phyloP scores from a whole-genome alignment of 2,888 invertebrate genomes.

The Yponomeuta sedellus region DNA sequence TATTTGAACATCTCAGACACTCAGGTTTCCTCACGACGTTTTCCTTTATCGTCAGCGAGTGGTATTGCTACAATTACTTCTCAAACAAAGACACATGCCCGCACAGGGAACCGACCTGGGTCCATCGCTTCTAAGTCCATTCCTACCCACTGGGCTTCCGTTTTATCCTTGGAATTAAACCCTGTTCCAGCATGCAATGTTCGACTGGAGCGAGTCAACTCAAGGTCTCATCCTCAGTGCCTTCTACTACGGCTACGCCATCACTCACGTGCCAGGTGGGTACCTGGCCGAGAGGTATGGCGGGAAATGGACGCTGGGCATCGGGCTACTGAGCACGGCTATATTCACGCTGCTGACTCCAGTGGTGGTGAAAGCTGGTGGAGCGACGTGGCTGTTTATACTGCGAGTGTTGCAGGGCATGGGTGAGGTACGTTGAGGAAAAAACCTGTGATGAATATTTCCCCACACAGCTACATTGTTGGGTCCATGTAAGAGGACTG shows the following conservation, averaged over 20 bases:
- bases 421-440: slow-evolving; percentile 78
- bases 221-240: slow-evolving; percentile 87
- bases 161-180: background rate
- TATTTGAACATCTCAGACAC: no score
- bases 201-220: slow-evolving; percentile 83
- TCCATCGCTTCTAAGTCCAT: no score
- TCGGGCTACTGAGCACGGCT: slow-evolving; percentile 88
- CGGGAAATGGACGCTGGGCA: slow-evolving; percentile 88
- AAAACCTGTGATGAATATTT: background rate
- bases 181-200: slow-evolving; percentile 64
- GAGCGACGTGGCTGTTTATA: slow-evolving; percentile 74
- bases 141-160: no score
- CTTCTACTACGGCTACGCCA: slow-evolving; percentile 90
- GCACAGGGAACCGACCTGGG: no score
- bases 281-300: slow-evolving; percentile 88
- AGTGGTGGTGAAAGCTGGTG: slow-evolving; percentile 78
- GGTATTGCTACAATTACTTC: no score
- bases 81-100: no score
- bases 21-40: no score
- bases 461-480: no score
- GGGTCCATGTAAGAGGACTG: no score
- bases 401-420: slow-evolving; percentile 84
- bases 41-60: no score
- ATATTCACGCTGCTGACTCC: slow-evolving; percentile 89
- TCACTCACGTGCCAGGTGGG: slow-evolving; percentile 92